These are phyloP conservation scores for Pseudeuparius sepicola DNA, from an alignment of 2,888 invertebrate genomes.

Conservation along the genomic window DNA sequence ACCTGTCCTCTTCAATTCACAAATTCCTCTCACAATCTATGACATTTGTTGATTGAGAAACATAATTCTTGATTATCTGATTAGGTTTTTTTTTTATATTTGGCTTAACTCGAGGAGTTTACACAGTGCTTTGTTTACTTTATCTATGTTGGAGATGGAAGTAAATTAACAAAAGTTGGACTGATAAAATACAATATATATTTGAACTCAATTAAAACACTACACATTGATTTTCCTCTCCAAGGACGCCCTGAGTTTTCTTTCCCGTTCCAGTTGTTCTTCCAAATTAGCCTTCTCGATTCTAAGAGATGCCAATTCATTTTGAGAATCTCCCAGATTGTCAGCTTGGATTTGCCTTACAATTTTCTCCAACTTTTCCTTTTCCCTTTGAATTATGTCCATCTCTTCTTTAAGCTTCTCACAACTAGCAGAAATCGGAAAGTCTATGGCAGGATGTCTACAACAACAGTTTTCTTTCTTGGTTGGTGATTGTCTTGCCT, in stretches of 20 bases:
- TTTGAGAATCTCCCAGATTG: not conserved
- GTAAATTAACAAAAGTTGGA: too few species aligned
- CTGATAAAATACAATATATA: too few species aligned
- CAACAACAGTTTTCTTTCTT: conserved; percentile 14
- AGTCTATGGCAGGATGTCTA: conserved; percentile 3
- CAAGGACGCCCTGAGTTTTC: not conserved
- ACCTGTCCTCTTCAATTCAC: too few species aligned
- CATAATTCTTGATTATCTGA: too few species aligned
- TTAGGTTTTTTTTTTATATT: too few species aligned
- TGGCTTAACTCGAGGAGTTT: too few species aligned
- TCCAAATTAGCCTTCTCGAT: conserved; percentile 1
- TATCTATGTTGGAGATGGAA: too few species aligned
- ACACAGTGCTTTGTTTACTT: too few species aligned
- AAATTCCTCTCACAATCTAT: too few species aligned
- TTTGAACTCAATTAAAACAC: too few species aligned
- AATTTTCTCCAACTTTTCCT: conserved; percentile 16
- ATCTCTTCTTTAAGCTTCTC: conserved; percentile 17
- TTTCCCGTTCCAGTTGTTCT: conserved; percentile 3
- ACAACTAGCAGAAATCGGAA: too few species aligned
- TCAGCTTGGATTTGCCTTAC: not conserved
- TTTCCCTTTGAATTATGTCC: conserved; percentile 18
- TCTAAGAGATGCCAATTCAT: conserved; percentile 1
- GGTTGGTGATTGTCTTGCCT: conserved; percentile 13
- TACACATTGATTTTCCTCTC: conserved; percentile 2
- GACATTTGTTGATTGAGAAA: too few species aligned